Conservation (phyloP, 1,140 invertebrate genomes). For the Aphis gossypii region DNA sequence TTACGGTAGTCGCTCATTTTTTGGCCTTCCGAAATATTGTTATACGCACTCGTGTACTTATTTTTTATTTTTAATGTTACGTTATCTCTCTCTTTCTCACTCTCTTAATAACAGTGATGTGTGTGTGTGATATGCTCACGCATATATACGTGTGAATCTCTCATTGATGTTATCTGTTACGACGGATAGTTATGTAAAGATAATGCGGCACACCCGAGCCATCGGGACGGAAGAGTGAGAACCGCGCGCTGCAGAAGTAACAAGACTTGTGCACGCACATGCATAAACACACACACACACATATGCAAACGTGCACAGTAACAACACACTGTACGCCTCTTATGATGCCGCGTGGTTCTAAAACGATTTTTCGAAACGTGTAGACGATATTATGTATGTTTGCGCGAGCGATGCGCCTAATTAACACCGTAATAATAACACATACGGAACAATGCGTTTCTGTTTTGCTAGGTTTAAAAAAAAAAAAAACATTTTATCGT, state of each 20-base stretch:
- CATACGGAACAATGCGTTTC: slow-evolving; percentile 44
- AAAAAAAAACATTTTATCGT: not conserved
- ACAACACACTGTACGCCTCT: not conserved
- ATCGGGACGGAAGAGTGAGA: slow-evolving; percentile 54
- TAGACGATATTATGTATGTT: not conserved
- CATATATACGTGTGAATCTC: slow-evolving; percentile 53
- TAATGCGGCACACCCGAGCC: slow-evolving; percentile 11
- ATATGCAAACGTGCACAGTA: too few species aligned
- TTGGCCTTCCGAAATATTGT: not conserved
- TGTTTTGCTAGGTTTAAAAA: not conserved
- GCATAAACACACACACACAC: not conserved
- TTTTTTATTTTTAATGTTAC: not conserved
- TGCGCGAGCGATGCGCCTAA: slow-evolving; percentile 32
- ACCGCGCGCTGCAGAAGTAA: slow-evolving; percentile 4
- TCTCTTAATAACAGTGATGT: slow-evolving; percentile 29
- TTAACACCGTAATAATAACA: slow-evolving; percentile 45
- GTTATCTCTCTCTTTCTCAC: not conserved
- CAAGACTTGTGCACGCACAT: not conserved
- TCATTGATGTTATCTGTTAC: slow-evolving; percentile 48
- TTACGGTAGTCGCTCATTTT: not conserved
- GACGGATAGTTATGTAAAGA: slow-evolving; percentile 40
- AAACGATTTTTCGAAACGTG: slow-evolving; percentile 46
- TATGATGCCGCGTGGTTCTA: not conserved
- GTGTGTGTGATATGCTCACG: slow-evolving; percentile 44
- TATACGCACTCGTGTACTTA: not conserved